Evolutionary conservation across 2,797 vertebrate species (phyloP), one percentile per base, ranked within the genome.

Genomic region (Acanthopagrus latus): DNA sequence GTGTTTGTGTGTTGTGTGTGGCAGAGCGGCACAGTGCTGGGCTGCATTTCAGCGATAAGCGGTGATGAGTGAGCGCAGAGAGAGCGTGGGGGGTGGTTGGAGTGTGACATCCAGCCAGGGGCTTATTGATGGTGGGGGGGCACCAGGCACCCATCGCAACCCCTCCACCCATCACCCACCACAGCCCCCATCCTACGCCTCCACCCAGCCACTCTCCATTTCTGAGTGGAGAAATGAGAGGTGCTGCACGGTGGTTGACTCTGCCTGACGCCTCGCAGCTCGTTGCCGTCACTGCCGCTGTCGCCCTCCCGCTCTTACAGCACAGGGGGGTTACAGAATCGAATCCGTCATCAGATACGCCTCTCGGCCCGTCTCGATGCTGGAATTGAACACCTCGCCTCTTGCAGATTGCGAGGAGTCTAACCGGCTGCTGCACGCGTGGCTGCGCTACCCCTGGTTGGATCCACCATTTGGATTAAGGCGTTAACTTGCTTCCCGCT

Each of bases 31-130:
- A 81, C 86, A 78, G 83, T 10, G 68, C 77, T 2, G 79, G 83
- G 88, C 89, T 93, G 92, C 85, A 87, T 88, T 89, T 89, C 80
- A 78, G 84, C 78, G 92, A 93, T 93, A 93, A 93, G 90, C 84
- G 10, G 70, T 91, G 89, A 92, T 92, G 91, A 90, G 80, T 83
- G 87, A 89, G 85, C 17, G 16, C 58, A 63, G 79, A 82, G 83
- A 73, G 78, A 44, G 72, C 1, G 56, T 20, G 64, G 48, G 47
- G 60, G 62, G 73, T 4, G 69, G 59, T 41, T 84, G 81, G 78
- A 87, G 83, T 92, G 87, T 92, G 87, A 89, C 87, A 89, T 90
- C 84, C 89, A 91, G 88, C 87, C 86, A 82, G 78, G 43, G 86
- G 88, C 84, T 87, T 86, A 89, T 79, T 85, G 74, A 65, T 65